Base-by-base conservation (phyloP, 2,113 vertebrate species). In the human (Homo sapiens) region DNA sequence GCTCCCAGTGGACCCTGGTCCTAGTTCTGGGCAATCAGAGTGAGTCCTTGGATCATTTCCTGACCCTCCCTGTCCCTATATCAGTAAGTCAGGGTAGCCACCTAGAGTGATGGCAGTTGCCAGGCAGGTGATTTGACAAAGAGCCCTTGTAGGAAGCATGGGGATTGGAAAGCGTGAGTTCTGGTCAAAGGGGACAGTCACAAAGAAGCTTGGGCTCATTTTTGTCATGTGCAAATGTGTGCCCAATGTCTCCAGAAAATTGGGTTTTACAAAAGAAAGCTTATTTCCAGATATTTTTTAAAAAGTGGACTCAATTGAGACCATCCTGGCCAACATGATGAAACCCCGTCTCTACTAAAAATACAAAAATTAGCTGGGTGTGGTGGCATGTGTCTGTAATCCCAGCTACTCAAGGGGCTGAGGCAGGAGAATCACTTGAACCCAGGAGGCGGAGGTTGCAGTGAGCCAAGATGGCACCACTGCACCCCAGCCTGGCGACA, bases 141-240 rank as follows among this genome's bases (percentile, higher is more conserved):
- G 35, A 12, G 18, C 17, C 13, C 32, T 20, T 57, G 5, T 22
- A 23, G 50, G 40, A 75, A 43, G 17, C 13, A 12, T 55, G 64
- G 45, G 35, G 10, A 45, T 55, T 50, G 14, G 27, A 91, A n/a
- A 22, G 32, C 18, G 0, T 9, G 18, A 12, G 18, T 57, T 72
- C 30, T 38, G 72, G 72, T 12, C 72, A 40, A 18, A 32, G 0
- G 25, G 8, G 16, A 4, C 43, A 27, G 35, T 25, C 22, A 25
- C 18, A 43, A 1, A 0, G 2, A 17, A 16, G 12, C 16, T 64
- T 17, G 22, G 32, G 13, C 12, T 20, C 32, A 17, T 13, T 6
- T 6, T 48, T 82, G n/a, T 25, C 73, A 57, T 2, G 12, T 0
- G 22, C 20, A n/a, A 55, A 11, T 8, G 14, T 35, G 61, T 10